Evolutionary conservation across 2,888 invertebrate species (phyloP).

Genomic region (Corbicula japonica): DNA sequence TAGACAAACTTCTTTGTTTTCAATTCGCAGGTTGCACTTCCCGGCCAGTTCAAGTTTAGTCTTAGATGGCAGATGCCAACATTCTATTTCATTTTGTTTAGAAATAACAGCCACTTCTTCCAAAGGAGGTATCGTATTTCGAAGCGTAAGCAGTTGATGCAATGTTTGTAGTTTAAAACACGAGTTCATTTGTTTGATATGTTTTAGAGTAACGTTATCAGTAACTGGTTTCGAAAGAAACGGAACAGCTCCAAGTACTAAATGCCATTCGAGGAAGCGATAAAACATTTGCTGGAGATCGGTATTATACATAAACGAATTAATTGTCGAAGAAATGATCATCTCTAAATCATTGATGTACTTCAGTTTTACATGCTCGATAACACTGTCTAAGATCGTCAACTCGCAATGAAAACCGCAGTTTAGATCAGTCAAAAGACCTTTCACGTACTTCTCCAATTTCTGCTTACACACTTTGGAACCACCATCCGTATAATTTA

Average conservation of each 20-base stretch:
- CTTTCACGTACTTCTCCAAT: conserved; percentile 22
- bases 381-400: not conserved
- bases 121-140: conserved; percentile 14
- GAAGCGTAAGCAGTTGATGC: not conserved
- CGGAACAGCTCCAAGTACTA: conserved; percentile 19
- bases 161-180: conserved; percentile 7
- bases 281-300: not conserved
- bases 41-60: conserved; percentile 2
- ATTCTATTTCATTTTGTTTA: conserved; percentile 8
- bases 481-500: conserved; percentile 13
- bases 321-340: not conserved
- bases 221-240: not conserved
- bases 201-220: not conserved
- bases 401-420: not conserved
- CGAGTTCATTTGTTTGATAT: not conserved
- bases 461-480: conserved; percentile 11
- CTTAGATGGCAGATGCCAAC: conserved; percentile 29
- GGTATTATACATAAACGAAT: conserved; percentile 3
- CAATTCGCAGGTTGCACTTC: conserved; percentile 2
- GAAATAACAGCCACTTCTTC: conserved; percentile 19
- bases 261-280: conserved; percentile 14
- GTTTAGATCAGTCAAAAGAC: conserved; percentile 16
- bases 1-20: conserved; percentile 29
- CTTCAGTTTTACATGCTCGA: conserved; percentile 10
- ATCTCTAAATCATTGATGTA: conserved; percentile 13